Conservation (phyloP, 2,797 vertebrate species). For the Periparus ater region DNA sequence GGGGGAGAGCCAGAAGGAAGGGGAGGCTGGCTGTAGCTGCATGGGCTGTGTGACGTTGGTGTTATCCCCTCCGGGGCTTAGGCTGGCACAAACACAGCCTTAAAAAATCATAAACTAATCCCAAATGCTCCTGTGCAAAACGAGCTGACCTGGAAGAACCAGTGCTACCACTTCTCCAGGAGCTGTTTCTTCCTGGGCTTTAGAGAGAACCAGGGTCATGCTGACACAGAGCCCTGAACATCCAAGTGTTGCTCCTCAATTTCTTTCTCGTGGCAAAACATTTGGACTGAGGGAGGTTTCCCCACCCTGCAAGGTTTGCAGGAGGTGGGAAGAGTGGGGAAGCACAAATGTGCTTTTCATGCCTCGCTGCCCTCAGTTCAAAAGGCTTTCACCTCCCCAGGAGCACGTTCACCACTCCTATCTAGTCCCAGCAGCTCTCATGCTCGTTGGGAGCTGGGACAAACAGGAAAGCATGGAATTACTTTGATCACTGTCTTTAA, state of each 20-base stretch:
- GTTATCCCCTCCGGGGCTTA: background rate
- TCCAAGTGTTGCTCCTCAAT: background rate
- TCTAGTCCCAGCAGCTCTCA: background rate
- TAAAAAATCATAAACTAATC: background rate
- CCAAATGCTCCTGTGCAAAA: background rate
- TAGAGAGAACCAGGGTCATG: background rate
- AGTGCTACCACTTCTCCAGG: background rate
- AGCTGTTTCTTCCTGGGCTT: background rate
- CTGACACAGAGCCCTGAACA: background rate
- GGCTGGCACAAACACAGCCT: background rate
- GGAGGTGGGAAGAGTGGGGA: background rate
- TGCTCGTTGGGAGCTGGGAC: background rate
- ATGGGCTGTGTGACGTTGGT: background rate
- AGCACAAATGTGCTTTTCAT: background rate
- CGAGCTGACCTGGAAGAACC: background rate
- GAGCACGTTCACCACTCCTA: background rate
- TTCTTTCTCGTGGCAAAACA: background rate
- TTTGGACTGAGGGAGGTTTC: background rate
- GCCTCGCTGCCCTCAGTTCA: background rate
- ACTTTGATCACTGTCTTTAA: conserved; percentile 22
- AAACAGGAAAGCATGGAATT: conserved; percentile 44
- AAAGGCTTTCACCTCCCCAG: background rate
- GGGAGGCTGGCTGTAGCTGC: background rate
- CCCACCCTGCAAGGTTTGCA: background rate
- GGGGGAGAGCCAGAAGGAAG: background rate